Evolutionary conservation across 2,113 vertebrate species (phyloP).

Genomic region (Neolamprologus fasciatus): DNA sequence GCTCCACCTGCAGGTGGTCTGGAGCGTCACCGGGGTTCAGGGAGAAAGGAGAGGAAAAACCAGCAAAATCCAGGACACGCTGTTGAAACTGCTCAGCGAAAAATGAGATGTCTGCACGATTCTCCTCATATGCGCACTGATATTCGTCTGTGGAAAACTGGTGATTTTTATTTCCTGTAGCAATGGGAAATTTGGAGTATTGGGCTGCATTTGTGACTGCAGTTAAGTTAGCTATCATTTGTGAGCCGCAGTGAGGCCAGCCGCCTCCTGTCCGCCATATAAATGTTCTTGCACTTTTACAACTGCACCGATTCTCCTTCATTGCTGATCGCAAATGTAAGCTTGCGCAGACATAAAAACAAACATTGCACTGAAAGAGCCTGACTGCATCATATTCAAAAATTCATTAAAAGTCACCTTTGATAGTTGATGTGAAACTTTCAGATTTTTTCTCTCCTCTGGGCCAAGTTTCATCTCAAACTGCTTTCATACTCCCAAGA

Average conservation of each 20-base stretch:
- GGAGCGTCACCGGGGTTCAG: not conserved
- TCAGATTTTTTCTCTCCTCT: fast-evolving
- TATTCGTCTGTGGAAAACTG: not conserved
- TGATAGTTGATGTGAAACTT: not conserved
- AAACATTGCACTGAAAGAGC: not conserved
- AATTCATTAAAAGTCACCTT: not conserved
- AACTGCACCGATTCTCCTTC: not conserved
- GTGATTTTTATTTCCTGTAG: not conserved
- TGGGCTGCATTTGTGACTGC: not conserved
- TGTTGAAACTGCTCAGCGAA: not conserved
- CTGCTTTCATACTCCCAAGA: not conserved
- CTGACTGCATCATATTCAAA: not conserved
- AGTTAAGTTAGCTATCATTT: not conserved
- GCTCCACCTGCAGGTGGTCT: not conserved
- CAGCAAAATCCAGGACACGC: not conserved
- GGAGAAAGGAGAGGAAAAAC: not conserved
- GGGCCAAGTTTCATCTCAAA: not conserved
- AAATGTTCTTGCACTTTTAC: not conserved
- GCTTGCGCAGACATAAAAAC: fast-evolving
- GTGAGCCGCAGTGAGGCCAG: not conserved
- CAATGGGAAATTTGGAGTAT: not conserved
- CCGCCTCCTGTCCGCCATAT: not conserved
- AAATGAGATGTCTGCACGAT: not conserved
- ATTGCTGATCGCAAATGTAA: not conserved
- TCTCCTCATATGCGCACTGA: not conserved